Base-by-base conservation (phyloP, 1,140 invertebrate genomes). In the Helicoverpa armigera region DNA sequence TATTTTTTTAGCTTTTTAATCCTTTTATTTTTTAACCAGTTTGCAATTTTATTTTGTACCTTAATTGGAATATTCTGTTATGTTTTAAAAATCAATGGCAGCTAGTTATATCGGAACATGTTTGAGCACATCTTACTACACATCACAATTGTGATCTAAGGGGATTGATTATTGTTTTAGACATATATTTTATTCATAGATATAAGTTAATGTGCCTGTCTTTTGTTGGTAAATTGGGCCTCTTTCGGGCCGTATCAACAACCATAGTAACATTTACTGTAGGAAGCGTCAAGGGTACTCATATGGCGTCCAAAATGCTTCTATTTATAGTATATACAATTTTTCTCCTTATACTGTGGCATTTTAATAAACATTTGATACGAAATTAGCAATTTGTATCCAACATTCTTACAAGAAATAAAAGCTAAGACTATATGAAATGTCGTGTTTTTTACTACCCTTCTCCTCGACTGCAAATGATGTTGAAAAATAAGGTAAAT, bases 331-430 rank as follows among this genome's bases (percentile, higher is more conserved):
- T 86, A 85, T 91, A 91, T 94, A 93, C 91, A 93, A 91, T 90
- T 90, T 82, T 91, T 87, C 84, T 89, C 87, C 85, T 86, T 87
- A 83, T 92, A 90, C 87, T 89, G 82, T 89, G 85, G 87, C 89
- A 89, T 92, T 93, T 92, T 92, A 77, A 31, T 90, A 88, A 91
- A 90, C 85, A 89, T 93, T 93, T 93, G 93, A 93, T 94, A 94
- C 91, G 89, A 91, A 89, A 89, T 81, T 88, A 87, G 87, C 90
- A 80, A 90, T 94, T 92, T 92, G 93, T 94, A 93, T 92, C 89
- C 90, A 89, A 89, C 86, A 88, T 90, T 92, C 89, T 92, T 93
- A 91, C 88, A 90, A 85, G 83, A 91, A 93, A 92, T 94, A 93
- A 93, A 92, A 88, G 85, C 85, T 93, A 92, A 91, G 83, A 90